These are phyloP conservation scores for Loriculus beryllinus DNA, from an alignment of 2,797 vertebrate species.

Conservation along the genomic window DNA sequence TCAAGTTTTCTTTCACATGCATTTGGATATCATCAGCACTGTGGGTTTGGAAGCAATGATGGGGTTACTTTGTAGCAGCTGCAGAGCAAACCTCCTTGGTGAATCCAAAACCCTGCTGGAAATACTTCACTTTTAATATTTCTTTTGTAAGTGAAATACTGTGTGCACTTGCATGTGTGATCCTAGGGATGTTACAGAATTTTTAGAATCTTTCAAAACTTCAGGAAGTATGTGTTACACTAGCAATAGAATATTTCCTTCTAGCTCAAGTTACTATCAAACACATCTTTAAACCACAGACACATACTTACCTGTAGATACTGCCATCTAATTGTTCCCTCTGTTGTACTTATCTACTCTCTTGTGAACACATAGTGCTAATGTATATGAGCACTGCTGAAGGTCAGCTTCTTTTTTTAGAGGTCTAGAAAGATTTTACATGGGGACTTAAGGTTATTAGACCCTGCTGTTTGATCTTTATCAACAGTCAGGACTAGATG, in stretches of 20 bases:
- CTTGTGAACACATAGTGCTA: background rate
- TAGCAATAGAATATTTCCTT: background rate
- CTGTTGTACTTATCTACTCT: background rate
- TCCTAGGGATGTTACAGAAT: background rate
- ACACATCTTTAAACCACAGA: background rate
- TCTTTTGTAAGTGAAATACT: background rate
- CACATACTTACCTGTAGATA: background rate
- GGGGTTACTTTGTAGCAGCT: background rate
- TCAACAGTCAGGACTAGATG: background rate
- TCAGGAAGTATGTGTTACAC: background rate
- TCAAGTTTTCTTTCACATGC: background rate
- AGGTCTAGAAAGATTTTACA: background rate
- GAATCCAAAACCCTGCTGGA: background rate
- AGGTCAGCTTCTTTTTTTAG: background rate
- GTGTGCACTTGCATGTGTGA: background rate
- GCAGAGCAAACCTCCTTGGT: background rate
- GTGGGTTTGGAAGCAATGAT: background rate
- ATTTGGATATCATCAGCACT: background rate
- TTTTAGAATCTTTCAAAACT: background rate
- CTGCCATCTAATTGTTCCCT: background rate
- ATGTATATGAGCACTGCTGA: background rate
- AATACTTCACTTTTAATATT: background rate
- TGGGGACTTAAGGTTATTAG: background rate
- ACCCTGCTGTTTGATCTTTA: background rate
- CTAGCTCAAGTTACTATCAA: background rate